Percentiles rank a stretch among this genome's conserved stretches.
Evolutionary conservation across 2,888 invertebrate genomes (phyloP).

Genomic region (Agonopterix alstromeriana): DNA sequence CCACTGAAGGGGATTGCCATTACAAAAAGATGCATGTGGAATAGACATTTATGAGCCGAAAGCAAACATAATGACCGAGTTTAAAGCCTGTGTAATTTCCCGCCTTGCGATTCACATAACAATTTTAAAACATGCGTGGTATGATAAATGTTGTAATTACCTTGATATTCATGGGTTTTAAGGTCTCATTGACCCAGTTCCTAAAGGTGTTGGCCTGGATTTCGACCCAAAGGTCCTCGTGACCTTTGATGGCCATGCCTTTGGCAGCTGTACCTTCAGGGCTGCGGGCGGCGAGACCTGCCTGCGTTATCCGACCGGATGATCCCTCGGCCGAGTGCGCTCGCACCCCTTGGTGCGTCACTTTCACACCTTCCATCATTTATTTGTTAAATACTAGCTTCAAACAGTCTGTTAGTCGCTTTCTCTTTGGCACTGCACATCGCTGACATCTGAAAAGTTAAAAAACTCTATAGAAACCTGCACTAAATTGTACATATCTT

Average conservation of each 20-base stretch:
- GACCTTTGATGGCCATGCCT: slow-evolving; percentile 96
- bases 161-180: slow-evolving; percentile 83
- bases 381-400: slow-evolving; percentile 24
- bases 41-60: not conserved
- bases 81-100: not conserved
- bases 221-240: slow-evolving; percentile 97
- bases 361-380: slow-evolving; percentile 71
- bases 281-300: slow-evolving; percentile 91
- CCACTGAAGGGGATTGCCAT: too few species aligned
- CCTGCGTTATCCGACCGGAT: slow-evolving; percentile 81
- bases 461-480: slow-evolving; percentile 7
- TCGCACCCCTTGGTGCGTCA: slow-evolving; percentile 75
- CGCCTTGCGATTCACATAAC: not conserved
- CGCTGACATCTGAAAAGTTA: slow-evolving; percentile 42
- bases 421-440: slow-evolving; percentile 39
- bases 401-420: slow-evolving; percentile 24
- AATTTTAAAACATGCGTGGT: not conserved
- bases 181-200: slow-evolving; percentile 98
- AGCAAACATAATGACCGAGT: not conserved
- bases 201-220: slow-evolving; percentile 97
- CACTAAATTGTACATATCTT: too few species aligned
- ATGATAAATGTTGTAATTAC: slow-evolving; percentile 40
- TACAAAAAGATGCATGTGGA: too few species aligned
- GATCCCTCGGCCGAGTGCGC: slow-evolving; percentile 78
- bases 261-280: slow-evolving; percentile 95